Evolutionary conservation across 2,888 invertebrate genomes (phyloP), one percentile per base, ranked within the genome.

Genomic region (Desoria tigrina): DNA sequence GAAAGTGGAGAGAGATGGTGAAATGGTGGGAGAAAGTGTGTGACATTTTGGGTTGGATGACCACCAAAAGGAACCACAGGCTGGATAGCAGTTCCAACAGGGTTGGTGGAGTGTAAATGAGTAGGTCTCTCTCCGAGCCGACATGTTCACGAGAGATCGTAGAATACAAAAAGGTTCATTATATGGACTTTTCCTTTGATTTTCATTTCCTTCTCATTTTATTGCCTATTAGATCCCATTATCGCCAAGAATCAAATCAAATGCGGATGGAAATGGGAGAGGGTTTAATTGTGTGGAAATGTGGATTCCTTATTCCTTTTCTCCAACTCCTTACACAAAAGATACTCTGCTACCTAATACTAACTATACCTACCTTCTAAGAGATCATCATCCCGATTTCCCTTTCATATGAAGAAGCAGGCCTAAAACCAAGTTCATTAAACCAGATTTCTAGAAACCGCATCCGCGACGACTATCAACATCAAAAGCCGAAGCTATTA

Each of bases 141-240:
- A 32, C 32, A 32, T 32, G 32, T 32, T 32, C 42, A 51, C 21
- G 45, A 42, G 45, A 45, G 45, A 21, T 45, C 45, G n/a, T 45
- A 45, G 59, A 58, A 63, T 61, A 42, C 49, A 51, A 65, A 42
- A 66, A 61, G 59, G 66, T 49, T 66, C 62, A 66, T 63, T 60
- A 54, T 54, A 57, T 66, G 62, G 60, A 63, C 59, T 59, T 63
- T 60, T 53, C 59, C 59, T 58, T 61, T 58, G 58, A 63, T 63
- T 58, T 66, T 51, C 62, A 66, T 58, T 63, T 66, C 63, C 59
- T 54, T 59, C 56, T 59, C 62, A 61, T 62, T 66, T 63, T 66
- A 66, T 66, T 66, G 59, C 61, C 66, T 59, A 63, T 66, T 66
- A 66, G 66, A 63, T 54, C 55, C 59, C 63, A 66, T 66, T 66